phyloP scores from a whole-genome alignment of 2,888 invertebrate genomes.

The Erpobdella octoculata region DNA sequence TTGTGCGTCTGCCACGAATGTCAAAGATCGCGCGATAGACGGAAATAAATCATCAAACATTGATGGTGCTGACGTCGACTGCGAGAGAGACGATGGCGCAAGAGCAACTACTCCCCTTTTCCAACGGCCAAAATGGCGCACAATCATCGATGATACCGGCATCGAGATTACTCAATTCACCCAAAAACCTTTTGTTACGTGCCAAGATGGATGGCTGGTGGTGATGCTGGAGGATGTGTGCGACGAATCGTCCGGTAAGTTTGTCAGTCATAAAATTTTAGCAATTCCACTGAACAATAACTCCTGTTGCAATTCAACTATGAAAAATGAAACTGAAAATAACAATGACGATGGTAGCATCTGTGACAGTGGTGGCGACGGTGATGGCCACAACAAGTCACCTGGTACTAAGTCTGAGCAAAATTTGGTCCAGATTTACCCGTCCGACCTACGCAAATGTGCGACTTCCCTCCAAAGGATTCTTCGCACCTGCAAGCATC shows the following conservation, averaged over 20 bases:
- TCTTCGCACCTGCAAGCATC: constrained; percentile 42
- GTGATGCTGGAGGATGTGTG: constrained; percentile 45
- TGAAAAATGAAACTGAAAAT: constrained; percentile 27
- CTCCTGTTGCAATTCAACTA: too few relatives aligned
- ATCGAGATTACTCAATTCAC: constrained; percentile 41
- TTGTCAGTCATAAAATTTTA: constrained; percentile 44
- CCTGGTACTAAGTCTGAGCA: not conserved
- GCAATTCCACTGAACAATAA: constrained; percentile 41
- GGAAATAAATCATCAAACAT: not conserved
- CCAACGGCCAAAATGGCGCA: not conserved
- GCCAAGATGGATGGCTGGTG: constrained; percentile 45
- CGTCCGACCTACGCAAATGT: constrained; percentile 42
- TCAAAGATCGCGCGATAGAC: not conserved
- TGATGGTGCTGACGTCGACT: not conserved
- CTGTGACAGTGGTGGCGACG: constrained; percentile 35
- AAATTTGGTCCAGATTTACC: constrained; percentile 25
- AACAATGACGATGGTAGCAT: not conserved
- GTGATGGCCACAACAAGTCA: constrained; percentile 36
- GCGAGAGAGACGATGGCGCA: not conserved
- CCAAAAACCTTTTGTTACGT: constrained; percentile 44
- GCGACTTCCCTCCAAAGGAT: constrained; percentile 43
- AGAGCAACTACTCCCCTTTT: not conserved
- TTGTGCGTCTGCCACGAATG: constrained; percentile 42
- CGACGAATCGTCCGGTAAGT: constrained; percentile 38
- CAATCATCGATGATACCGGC: constrained; percentile 28